Base-by-base conservation (phyloP, 2,888 invertebrate species). In the Lagria hirta region DNA sequence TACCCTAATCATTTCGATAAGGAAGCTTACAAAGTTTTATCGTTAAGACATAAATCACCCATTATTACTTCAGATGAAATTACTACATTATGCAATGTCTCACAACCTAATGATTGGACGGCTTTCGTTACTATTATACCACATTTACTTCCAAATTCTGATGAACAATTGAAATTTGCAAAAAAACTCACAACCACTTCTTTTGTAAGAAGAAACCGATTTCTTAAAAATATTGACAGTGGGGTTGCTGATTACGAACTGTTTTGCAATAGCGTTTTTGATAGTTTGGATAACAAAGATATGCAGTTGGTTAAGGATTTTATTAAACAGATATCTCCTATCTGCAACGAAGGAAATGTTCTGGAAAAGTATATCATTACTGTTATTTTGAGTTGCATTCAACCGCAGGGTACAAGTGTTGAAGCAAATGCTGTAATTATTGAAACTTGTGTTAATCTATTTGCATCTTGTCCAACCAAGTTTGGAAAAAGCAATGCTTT, bases 1-100 rank as follows among this genome's bases (percentile, higher is more conserved):
- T 88, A 89, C 64, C 85, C 90, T 0, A 72, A 73, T 1, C 78
- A 77, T 6, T 89, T 88, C 62, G 88, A 89, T 59, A 72, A 74
- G 29, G 79, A 82, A 24, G 72, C 88, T 0, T 82, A 83, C 55
- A 72, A 74, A 8, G 73, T 82, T 13, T 75, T 81, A 66, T 53
- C 58, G 11, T 23, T 60, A 8, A 75, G 76, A 24, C 76, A 82
- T 54, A 62, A 73, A 16, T 78, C 80, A n/a, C 76, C 83, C 57
- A 71, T 87, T 0, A 80, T 78, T 49, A 79, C 80, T 34, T 79
- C 83, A 0, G 52, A 67, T 21, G 51, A 60, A 24, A 34, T 43
- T 0, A 58, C 72, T 23, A 49, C 65, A 29, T 44, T 67, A 23
- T 58, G 57, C 23, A 41, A 29, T 3, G 45, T 51, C 12, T 53